Conservation (phyloP, 1,140 invertebrate genomes). For the Arctopsyche grandis region DNA sequence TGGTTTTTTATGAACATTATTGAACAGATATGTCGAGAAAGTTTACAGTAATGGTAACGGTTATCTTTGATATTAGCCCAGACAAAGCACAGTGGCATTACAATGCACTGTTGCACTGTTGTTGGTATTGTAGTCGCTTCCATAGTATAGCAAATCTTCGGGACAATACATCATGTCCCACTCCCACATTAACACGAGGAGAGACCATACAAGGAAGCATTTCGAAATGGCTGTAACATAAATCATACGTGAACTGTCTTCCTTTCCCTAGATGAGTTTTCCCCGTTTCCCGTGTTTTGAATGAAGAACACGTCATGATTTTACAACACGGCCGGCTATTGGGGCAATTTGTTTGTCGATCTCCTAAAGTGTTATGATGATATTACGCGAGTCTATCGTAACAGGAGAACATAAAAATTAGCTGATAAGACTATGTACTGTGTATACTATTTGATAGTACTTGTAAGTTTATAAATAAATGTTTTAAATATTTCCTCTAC, state of each 20-base stretch:
- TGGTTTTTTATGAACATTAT: too few species aligned
- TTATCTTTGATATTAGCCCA: too few species aligned
- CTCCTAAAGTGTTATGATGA: not conserved
- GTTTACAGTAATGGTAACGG: too few species aligned
- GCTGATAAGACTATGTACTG: not conserved
- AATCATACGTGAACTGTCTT: constrained; percentile 36
- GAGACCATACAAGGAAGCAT: constrained; percentile 29
- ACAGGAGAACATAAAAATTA: constrained; percentile 1
- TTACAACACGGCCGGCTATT: too few species aligned
- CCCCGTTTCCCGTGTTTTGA: not conserved
- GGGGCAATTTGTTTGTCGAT: not conserved
- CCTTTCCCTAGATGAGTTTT: too few species aligned
- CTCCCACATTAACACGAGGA: constrained; percentile 35
- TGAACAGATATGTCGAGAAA: too few species aligned
- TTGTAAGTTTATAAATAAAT: constrained; percentile 17
- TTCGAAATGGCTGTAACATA: constrained; percentile 16
- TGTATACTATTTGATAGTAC: not conserved
- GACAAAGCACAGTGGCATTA: not conserved
- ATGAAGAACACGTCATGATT: too few species aligned
- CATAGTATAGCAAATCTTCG: constrained; percentile 22
- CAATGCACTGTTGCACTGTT: not conserved
- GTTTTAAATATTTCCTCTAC: not conserved
- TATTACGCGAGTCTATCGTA: not conserved
- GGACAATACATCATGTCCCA: constrained; percentile 22
- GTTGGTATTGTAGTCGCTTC: not conserved